These are phyloP conservation scores for Bombycilla garrulus DNA, from an alignment of 2,113 vertebrate species.

Conservation along the genomic window DNA sequence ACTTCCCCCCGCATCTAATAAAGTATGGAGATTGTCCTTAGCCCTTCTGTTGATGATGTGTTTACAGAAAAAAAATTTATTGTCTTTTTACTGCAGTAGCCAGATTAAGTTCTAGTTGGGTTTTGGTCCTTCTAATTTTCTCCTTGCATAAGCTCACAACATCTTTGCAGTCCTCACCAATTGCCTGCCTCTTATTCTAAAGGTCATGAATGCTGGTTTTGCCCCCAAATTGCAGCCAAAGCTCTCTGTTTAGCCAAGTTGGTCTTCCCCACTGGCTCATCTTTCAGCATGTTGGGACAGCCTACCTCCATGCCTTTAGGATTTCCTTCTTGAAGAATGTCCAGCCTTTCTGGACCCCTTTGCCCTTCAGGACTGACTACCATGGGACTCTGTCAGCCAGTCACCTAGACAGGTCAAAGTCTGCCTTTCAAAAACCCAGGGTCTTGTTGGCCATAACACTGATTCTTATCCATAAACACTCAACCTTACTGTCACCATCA, in stretches of 20 bases:
- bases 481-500: not conserved
- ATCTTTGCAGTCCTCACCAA: not conserved
- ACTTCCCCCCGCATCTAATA: not conserved
- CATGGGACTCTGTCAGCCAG: not conserved
- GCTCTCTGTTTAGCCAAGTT: not conserved
- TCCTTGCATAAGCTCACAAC: not conserved
- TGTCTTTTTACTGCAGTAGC: not conserved
- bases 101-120: not conserved
- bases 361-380: not conserved
- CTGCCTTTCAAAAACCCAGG: not conserved
- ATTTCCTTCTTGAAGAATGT: not conserved
- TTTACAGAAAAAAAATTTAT: not conserved
- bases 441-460: not conserved
- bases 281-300: not conserved
- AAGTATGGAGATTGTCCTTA: not conserved
- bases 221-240: not conserved
- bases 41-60: not conserved
- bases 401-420: not conserved
- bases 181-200: not conserved
- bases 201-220: not conserved
- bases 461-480: not conserved
- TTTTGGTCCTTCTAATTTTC: not conserved
- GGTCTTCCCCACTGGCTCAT: not conserved
- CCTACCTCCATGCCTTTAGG: not conserved
- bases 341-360: not conserved